Base-by-base conservation (phyloP, 2,797 vertebrate genomes). In the Varecia variegata region DNA sequence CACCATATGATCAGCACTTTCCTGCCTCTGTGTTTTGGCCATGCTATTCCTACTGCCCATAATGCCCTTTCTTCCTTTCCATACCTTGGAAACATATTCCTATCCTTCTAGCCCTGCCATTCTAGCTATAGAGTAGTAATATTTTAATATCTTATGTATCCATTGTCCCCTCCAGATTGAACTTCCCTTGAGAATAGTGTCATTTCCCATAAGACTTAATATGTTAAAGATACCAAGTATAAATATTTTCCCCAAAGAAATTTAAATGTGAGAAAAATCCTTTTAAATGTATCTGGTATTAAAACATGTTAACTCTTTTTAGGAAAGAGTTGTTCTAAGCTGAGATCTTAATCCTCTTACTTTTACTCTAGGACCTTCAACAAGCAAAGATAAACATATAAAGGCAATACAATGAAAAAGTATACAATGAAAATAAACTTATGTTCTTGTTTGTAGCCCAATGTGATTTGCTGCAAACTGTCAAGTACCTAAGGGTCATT, bases 281-380 rank as follows among this genome's bases (percentile, higher is more conserved):
- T 85, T 93, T 84, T 56, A 93, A 94, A 71, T 70, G 32, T 52
- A 54, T 62, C 23, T 94, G 27, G 18, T 82, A 85, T 65, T 89
- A 94, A 96, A 94, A 67, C 84, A 58, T 13, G 3, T 54, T 94
- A 62, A 79, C 77, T 88, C 54, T 43, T 93, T 76, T 84, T 58
- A 52, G 54, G 52, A 80, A 80, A 89, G 27, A 93, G 11, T 68
- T 47, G 21, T 83, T 35, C 43, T 84, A 52, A 67, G 5, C 25
- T 43, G n/a, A 83, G 45, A 62, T 85, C 56, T 80, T 93, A 94
- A 89, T 73, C 47, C 9, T 84, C 10, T 85, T 85, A 81, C 12
- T 84, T 10, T 85, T 85, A 81, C 14, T 71, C 15, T 90, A 93
- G 93, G 30, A 77, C 25, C 13, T 70, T 94, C 38, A 91, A 71